Conservation (phyloP, 2,797 vertebrate species). For the Trachops cirrhosus region DNA sequence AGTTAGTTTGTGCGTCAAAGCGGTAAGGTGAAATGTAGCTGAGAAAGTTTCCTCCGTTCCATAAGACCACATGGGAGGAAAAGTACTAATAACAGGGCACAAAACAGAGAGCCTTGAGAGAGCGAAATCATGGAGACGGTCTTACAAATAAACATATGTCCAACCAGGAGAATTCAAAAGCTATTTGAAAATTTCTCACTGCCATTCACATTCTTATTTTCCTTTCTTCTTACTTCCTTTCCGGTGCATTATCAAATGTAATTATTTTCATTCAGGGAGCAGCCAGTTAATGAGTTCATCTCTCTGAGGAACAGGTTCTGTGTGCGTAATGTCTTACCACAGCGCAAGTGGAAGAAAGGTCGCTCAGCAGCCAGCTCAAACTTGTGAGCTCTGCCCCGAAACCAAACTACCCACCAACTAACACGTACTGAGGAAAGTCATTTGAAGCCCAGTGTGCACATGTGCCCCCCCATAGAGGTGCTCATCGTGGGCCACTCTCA, state of each 20-base stretch:
- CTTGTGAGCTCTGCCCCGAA: conserved; percentile 48
- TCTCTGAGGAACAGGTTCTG: background rate
- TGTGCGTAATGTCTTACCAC: background rate
- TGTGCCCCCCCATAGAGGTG: background rate
- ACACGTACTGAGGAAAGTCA: background rate
- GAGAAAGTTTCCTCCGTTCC: background rate
- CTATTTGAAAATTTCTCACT: background rate
- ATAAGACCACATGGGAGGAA: background rate
- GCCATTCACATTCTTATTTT: background rate
- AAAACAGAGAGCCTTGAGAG: background rate
- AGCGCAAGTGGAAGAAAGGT: background rate
- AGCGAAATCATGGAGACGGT: background rate
- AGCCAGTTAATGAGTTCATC: conserved; percentile 58
- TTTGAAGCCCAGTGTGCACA: background rate
- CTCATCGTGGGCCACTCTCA: background rate
- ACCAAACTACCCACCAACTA: conserved; percentile 28
- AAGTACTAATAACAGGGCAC: background rate
- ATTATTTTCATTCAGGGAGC: conserved; percentile 35
- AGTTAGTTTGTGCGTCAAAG: background rate
- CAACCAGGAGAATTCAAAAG: background rate
- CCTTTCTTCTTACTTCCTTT: conserved; percentile 14
- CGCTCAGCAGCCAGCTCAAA: background rate
- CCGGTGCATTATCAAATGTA: conserved; percentile 43
- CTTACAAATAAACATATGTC: background rate
- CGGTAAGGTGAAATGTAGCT: background rate